Conservation (phyloP, 2,888 invertebrate species). For the Listrodromus nycthemerus region DNA sequence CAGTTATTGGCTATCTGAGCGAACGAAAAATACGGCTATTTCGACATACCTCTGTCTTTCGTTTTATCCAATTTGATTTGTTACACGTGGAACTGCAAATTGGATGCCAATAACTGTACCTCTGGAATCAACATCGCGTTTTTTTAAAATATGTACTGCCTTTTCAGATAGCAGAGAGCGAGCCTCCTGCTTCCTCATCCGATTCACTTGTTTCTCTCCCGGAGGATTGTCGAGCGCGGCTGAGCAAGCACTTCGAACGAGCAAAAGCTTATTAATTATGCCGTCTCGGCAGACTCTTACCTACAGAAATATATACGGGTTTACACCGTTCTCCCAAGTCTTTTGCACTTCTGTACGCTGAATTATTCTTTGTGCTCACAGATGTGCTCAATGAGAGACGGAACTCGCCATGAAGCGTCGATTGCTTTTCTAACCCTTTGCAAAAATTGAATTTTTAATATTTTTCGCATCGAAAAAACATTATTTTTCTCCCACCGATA, state of each 20-base stretch:
- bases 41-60: background rate
- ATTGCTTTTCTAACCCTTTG: background rate
- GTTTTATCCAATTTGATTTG: background rate
- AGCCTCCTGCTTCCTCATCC: constrained; percentile 29
- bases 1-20: constrained; percentile 4
- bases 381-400: background rate
- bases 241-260: constrained; percentile 38
- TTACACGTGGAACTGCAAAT: background rate
- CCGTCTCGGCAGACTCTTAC: constrained; percentile 35
- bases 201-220: constrained; percentile 27
- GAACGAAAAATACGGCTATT: background rate
- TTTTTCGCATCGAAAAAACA: no score
- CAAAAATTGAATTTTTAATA: no score
- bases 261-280: constrained; percentile 57
- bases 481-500: no score
- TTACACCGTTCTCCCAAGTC: background rate
- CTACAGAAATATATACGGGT: constrained; percentile 6
- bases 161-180: background rate
- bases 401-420: background rate
- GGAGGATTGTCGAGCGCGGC: constrained; percentile 16
- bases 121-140: background rate
- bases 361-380: constrained; percentile 3
- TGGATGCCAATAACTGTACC: constrained; percentile 4
- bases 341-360: background rate
- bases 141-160: background rate